Evolutionary conservation across 1,140 invertebrate species (phyloP).

Genomic region (Tetramorium alpestre): DNA sequence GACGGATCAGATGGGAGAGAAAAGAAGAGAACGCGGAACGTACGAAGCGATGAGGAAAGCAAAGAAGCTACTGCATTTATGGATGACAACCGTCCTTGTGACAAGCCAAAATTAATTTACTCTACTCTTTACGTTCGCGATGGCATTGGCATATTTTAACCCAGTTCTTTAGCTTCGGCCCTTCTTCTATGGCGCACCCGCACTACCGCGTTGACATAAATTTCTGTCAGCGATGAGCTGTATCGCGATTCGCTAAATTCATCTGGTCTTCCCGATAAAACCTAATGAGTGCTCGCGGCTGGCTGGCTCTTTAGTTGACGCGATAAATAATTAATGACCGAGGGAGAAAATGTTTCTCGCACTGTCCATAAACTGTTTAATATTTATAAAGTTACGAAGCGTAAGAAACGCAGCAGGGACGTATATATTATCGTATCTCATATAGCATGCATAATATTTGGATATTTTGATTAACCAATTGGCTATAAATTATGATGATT

Average conservation of each 20-base stretch:
- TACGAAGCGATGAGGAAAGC: slow-evolving; percentile 14
- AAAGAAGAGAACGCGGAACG: neutral
- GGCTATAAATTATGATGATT: slow-evolving; percentile 85
- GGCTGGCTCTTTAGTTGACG: slow-evolving; percentile 76
- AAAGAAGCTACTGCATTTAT: slow-evolving; percentile 82
- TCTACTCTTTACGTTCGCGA: slow-evolving; percentile 39
- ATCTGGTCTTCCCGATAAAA: slow-evolving; percentile 70
- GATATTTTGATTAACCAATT: slow-evolving; percentile 84
- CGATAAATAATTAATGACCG: slow-evolving; percentile 85
- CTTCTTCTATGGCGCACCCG: slow-evolving; percentile 48
- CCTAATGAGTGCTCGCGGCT: slow-evolving; percentile 56
- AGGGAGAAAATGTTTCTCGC: slow-evolving; percentile 10
- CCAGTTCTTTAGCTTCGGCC: slow-evolving; percentile 78
- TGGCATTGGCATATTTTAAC: slow-evolving; percentile 82
- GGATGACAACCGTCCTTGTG: slow-evolving; percentile 76
- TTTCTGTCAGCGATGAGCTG: slow-evolving; percentile 63
- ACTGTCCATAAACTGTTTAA: slow-evolving; percentile 81
- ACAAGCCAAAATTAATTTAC: slow-evolving; percentile 81
- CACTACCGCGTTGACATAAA: slow-evolving; percentile 69
- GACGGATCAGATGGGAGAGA: neutral
- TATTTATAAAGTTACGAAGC: slow-evolving; percentile 82
- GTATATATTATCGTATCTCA: slow-evolving; percentile 69
- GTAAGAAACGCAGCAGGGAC: slow-evolving; percentile 35
- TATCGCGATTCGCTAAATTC: slow-evolving; percentile 74
- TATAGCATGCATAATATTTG: slow-evolving; percentile 76